These are phyloP conservation scores for Drosophila niveifrons DNA, from an alignment of 2,888 invertebrate species.

Conservation along the genomic window DNA sequence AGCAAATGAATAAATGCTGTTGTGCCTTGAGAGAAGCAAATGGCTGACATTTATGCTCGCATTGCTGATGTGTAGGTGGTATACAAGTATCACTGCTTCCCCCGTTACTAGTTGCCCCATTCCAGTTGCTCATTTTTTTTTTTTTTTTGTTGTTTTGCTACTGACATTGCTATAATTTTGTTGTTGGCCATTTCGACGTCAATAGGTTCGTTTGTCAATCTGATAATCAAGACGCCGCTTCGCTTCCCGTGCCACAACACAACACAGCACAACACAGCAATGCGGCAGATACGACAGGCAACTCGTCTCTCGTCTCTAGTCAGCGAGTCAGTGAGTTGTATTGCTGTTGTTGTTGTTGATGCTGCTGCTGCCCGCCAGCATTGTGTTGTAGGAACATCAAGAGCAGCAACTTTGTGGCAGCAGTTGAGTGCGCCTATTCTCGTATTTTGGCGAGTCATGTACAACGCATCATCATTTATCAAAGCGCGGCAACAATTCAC, in stretches of 20 bases:
- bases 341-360: slow-evolving; percentile 12
- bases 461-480: slow-evolving; percentile 79
- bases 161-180: slow-evolving; percentile 36
- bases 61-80: neutral
- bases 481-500: slow-evolving; percentile 65
- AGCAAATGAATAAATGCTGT: neutral
- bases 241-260: neutral
- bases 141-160: slow-evolving; percentile 19
- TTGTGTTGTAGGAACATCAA: slow-evolving; percentile 10
- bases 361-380: slow-evolving; percentile 17
- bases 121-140: neutral
- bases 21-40: neutral
- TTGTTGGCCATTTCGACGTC: slow-evolving; percentile 42
- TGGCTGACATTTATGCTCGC: neutral
- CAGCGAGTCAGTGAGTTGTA: slow-evolving; percentile 15
- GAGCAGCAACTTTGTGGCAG: slow-evolving; percentile 14
- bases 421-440: slow-evolving; percentile 33
- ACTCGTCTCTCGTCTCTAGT: slow-evolving; percentile 40
- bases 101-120: neutral
- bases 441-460: slow-evolving; percentile 72
- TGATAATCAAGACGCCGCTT: slow-evolving; percentile 48
- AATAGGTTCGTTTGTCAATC: slow-evolving; percentile 65
- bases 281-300: slow-evolving; percentile 10
- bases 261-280: neutral
- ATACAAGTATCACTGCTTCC: neutral